phyloP scores from a whole-genome alignment of 2,888 invertebrate species.

The Ophion ellenae region DNA sequence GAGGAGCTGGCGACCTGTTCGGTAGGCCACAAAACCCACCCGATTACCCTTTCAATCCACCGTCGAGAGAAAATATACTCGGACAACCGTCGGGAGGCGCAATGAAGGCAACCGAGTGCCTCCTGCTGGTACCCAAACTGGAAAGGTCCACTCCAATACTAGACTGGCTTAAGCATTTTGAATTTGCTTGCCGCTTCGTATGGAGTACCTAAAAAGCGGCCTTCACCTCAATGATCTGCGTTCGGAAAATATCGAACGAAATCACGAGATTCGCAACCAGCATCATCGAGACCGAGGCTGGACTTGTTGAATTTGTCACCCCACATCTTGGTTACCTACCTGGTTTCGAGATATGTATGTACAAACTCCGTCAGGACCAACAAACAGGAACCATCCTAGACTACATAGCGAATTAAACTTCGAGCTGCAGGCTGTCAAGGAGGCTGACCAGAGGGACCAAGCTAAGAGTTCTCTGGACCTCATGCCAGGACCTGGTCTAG shows the following conservation, averaged over 20 bases:
- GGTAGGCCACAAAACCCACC: constrained; percentile 11
- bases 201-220: background rate
- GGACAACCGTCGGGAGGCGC: background rate
- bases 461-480: too few relatives aligned
- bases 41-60: background rate
- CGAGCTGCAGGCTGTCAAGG: too few relatives aligned
- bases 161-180: background rate
- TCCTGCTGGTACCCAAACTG: constrained; percentile 14
- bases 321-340: too few relatives aligned
- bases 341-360: too few relatives aligned
- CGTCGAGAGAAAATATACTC: background rate
- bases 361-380: too few relatives aligned
- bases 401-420: too few relatives aligned
- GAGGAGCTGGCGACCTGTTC: background rate
- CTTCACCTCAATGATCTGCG: background rate
- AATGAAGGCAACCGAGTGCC: too few relatives aligned
- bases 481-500: too few relatives aligned
- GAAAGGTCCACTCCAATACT: constrained; percentile 21
- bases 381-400: too few relatives aligned
- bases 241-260: constrained; percentile 14
- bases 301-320: background rate
- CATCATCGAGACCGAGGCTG: constrained; percentile 17
- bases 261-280: constrained; percentile 15
- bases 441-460: too few relatives aligned
- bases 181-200: background rate